Evolutionary conservation across 2,797 vertebrate species (phyloP), one percentile per base, ranked within the genome.

Genomic region (Crenichthys baileyi): DNA sequence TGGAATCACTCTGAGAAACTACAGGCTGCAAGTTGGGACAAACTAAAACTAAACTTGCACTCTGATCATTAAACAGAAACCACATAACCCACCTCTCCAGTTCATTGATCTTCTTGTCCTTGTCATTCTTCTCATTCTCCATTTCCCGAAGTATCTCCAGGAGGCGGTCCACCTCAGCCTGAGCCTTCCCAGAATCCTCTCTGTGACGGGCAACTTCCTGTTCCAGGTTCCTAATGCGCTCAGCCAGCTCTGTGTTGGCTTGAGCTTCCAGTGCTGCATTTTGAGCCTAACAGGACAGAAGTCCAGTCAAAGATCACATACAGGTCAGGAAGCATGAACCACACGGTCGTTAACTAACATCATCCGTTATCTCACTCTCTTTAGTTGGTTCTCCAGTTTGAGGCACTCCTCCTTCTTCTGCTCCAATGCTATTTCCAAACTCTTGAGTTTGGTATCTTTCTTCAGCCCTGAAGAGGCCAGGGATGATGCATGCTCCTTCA

Each of bases 111-210:
- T 98, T 99, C 91, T 97, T 98, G 88, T 99, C 98, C 91, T 99
- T 99, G 91, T 99, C 98, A 7, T 99, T 99, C 94, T 99, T 99
- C 96, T 99, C 98, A 41, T 98, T 99, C 89, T 99, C 98, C 96
- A 99, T 99, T 94, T 99, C 98, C 68, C 98, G 97, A 50, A 99
- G 93, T 91, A 99, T 99, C 85, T 99, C 98, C 67, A 99, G 92
- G 5, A 99, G 95, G 70, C 98, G 97, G 91, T 99, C 98, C 76
- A 99, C 98, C 95, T 99, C 98, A 2, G 97, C 96, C 90, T 99
- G 98, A 13, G 98, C 97, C 93, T 99, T 99, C 90, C 93, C 94
- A 31, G 97, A 96, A 76, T 99, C 98, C 81, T 99, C 97, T 83
- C 93, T 96, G 85, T 96, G 96, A 71, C 96, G 96, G 2, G 94